Base-by-base conservation (phyloP, 2,797 vertebrate species). In the Hapalemur alaotrensis region DNA sequence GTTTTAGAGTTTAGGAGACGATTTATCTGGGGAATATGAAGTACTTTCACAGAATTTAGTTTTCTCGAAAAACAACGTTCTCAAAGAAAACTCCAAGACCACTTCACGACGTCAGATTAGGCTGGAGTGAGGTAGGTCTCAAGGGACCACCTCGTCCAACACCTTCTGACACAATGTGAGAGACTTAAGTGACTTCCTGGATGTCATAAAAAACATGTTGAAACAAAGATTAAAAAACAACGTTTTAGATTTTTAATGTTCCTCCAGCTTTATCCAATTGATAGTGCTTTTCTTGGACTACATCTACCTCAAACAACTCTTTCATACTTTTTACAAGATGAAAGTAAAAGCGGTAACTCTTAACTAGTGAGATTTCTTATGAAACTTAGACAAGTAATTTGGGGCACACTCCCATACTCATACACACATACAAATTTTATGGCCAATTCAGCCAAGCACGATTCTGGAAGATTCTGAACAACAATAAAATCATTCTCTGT, bases 401-500 rank as follows among this genome's bases (percentile, higher is more conserved):
- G 43, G 5, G 17, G 9, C 11, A 91, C 6, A 22, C 15, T 79
- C 20, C 41, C 23, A 46, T 5, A 70, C 4, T 59, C 41, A 84
- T 7, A 85, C 7, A n/a, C 5, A 28, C 13, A 41, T 6, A 48
- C 3, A 59, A 73, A 72, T 88, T 80, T 84, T 84, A 93, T 85
- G 41, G 9, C 25, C 28, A 65, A 18, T 76, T 87, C 76, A 94
- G 25, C 5, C 17, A 78, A n/a, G 23, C 2, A 72, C 17, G 73
- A 81, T 65, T 89, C 32, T 95, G 41, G 35, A 90, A 93, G 32
- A 92, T 85, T 92, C 57, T 61, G 4, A 93, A 73, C 4, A 70
- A 61, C 18, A 57, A 83, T 76, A 13, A 91, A 91, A 83, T 41
- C 5, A 79, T 96, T 43, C 28, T 90, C 41, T 79, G 28, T 90